Base-by-base conservation (phyloP, 2,888 invertebrate species). In the Diploptera punctata region DNA sequence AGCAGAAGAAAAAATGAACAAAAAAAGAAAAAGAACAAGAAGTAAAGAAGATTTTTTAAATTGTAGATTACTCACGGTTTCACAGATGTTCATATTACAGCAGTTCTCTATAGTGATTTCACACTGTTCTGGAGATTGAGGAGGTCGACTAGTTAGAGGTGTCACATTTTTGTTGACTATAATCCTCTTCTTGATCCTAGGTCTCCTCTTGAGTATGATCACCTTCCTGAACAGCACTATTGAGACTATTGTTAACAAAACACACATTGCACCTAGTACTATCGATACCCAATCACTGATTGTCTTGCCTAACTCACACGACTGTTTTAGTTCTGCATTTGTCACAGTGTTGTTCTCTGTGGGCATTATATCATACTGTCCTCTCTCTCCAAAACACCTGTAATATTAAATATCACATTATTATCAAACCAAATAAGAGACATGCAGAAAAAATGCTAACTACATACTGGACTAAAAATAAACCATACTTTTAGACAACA, bases 61-160 rank as follows among this genome's bases (percentile, higher is more conserved):
- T 76, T 72, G 2, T 3, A 31, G 38, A 52, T 9, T 21, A 85
- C 91, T 89, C 84, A 95, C 95, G 83, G 95, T 95, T 86, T 95
- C 95, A 82, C 95, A 95, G 78, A 94, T 92, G 80, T 95, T 95
- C 95, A 95, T 95, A 82, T 95, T 95, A 81, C 95, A 95, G 82
- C 95, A 95, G 83, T 95, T 93, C 81, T 95, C 95, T 75, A 95
- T 94, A 52, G 94, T 94, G 78, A 95, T 94, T 83, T 94, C 94
- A 81, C 94, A 94, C 76, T 88, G 88, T 80, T 89, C 88, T 2
- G 83, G 82, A n/a, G n/a, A n/a, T 18, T 82, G 80, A 1, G 75
- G 72, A 60, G 93, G 93, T 7, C 93, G 86, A 74, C 91, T 90
- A 0, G 93, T 93, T 76, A 93, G 83, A 0, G 93, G 93, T 0